Percentiles rank a stretch among this genome's conserved stretches.
Conservation (phyloP, 2,888 invertebrate species). For the Oxyteleia sp. region DNA sequence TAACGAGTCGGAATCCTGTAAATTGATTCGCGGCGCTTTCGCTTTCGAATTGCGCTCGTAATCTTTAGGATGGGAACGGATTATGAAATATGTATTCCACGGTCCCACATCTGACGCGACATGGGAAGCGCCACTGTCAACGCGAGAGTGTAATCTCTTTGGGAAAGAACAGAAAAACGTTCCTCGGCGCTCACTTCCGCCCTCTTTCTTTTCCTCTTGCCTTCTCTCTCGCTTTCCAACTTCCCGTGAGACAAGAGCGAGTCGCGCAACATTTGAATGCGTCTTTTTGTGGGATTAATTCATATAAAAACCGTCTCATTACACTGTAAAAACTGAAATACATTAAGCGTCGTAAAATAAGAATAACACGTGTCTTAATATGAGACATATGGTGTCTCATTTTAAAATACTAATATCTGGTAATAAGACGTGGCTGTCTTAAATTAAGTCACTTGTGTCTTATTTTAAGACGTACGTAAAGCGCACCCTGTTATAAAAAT, state of each 20-base stretch:
- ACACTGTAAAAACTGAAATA: too few relatives aligned
- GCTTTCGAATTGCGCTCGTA: conserved; percentile 70
- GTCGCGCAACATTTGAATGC: conserved; percentile 41
- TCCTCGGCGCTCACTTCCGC: conserved; percentile 62
- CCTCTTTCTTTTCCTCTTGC: conserved; percentile 60
- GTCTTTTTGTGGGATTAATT: conserved; percentile 27
- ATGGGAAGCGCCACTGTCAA: conserved; percentile 73
- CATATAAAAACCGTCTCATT: conserved; percentile 16
- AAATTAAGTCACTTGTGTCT: too few relatives aligned
- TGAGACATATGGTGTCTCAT: too few relatives aligned
- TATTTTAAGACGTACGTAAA: too few relatives aligned
- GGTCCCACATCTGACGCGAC: conserved; percentile 69
- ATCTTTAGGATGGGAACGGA: conserved; percentile 74
- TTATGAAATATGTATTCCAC: conserved; percentile 73
- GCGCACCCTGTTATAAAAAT: too few relatives aligned
- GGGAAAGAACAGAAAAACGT: conserved; percentile 54
- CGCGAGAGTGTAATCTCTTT: conserved; percentile 65
- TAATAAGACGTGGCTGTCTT: too few relatives aligned
- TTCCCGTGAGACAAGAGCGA: conserved; percentile 55
- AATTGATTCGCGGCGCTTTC: conserved; percentile 75
- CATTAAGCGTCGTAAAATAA: too few relatives aligned
- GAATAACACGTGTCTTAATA: too few relatives aligned
- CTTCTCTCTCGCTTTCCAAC: conserved; percentile 66
- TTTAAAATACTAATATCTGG: too few relatives aligned
- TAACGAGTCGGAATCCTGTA: conserved; percentile 59